These are phyloP conservation scores for Teleopsis dalmanni DNA, from an alignment of 1,140 invertebrate genomes.

Conservation along the genomic window DNA sequence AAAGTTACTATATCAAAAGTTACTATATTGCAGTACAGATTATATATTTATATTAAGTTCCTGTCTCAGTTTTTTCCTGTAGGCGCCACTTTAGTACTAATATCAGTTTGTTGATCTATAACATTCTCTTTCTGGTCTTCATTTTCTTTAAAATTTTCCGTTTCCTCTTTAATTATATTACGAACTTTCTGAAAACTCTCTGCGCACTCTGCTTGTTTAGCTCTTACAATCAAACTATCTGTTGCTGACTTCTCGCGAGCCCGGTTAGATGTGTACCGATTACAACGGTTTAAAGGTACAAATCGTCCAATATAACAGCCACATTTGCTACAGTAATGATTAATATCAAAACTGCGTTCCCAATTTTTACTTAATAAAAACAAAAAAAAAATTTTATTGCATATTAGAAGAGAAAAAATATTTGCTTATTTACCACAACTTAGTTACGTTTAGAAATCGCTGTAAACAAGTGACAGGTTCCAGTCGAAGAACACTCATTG, in stretches of 20 bases:
- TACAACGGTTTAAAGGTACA: constrained; percentile 24
- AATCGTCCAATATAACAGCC: constrained; percentile 35
- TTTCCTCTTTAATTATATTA: constrained; percentile 23
- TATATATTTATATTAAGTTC: too few relatives aligned
- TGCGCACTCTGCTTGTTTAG: constrained; percentile 30
- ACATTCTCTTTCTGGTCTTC: constrained; percentile 9
- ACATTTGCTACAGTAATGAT: constrained; percentile 35
- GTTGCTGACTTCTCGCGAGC: constrained; percentile 28
- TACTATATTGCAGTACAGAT: too few relatives aligned
- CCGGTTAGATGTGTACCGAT: constrained; percentile 25
- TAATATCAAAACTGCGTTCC: constrained; percentile 25
- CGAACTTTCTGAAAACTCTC: constrained; percentile 25
- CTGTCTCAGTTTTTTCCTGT: too few relatives aligned
- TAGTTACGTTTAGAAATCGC: constrained; percentile 21
- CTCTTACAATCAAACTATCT: constrained; percentile 29
- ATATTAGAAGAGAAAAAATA: not conserved
- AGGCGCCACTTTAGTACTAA: too few relatives aligned
- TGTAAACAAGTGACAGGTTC: constrained; percentile 31
- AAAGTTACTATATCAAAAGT: too few relatives aligned
- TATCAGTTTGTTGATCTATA: too few relatives aligned
- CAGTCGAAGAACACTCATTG: constrained; percentile 22
- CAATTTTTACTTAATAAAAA: constrained; percentile 25
- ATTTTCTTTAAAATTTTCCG: constrained; percentile 16
- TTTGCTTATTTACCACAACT: constrained; percentile 23
- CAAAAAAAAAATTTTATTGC: not conserved